Conservation (phyloP, 2,113 vertebrate genomes). For the Sardina pilchardus region DNA sequence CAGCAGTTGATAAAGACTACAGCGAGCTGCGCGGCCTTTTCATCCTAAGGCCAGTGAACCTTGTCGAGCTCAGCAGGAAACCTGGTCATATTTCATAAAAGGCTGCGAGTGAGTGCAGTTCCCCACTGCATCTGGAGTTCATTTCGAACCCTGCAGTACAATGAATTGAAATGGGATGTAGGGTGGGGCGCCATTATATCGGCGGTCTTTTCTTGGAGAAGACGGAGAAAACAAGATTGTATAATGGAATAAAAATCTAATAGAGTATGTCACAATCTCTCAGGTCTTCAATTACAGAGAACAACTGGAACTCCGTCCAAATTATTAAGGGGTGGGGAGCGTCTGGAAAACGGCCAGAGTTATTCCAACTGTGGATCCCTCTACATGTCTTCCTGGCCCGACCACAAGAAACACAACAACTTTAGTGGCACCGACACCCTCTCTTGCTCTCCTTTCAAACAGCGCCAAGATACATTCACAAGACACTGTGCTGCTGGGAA, state of each 20-base stretch:
- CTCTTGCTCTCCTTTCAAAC: background rate
- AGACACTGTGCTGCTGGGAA: background rate
- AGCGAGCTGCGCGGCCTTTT: background rate
- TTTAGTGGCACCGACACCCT: slow-evolving; percentile 18
- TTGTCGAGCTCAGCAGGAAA: slow-evolving; percentile 52
- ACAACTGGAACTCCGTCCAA: background rate
- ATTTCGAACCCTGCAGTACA: slow-evolving; percentile 55
- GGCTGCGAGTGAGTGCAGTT: slow-evolving; percentile 55
- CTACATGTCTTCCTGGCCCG: background rate
- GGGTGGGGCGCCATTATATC: slow-evolving; percentile 7
- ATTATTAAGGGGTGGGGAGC: background rate
- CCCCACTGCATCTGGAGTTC: slow-evolving; percentile 68
- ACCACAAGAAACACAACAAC: slow-evolving; percentile 10
- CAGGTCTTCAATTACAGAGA: slow-evolving; percentile 5
- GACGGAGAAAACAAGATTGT: background rate
- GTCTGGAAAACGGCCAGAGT: background rate
- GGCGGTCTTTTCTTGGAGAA: background rate
- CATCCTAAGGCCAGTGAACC: slow-evolving; percentile 37
- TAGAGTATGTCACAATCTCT: slow-evolving; percentile 6
- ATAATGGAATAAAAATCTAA: slow-evolving; percentile 8
- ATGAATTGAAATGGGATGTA: slow-evolving; percentile 45
- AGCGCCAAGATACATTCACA: slow-evolving; percentile 13
- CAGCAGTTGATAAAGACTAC: background rate
- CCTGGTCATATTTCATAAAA: slow-evolving; percentile 67
- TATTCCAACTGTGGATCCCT: slow-evolving; percentile 12